phyloP scores from a whole-genome alignment of 2,888 invertebrate species.

The Pheosia tremula region DNA sequence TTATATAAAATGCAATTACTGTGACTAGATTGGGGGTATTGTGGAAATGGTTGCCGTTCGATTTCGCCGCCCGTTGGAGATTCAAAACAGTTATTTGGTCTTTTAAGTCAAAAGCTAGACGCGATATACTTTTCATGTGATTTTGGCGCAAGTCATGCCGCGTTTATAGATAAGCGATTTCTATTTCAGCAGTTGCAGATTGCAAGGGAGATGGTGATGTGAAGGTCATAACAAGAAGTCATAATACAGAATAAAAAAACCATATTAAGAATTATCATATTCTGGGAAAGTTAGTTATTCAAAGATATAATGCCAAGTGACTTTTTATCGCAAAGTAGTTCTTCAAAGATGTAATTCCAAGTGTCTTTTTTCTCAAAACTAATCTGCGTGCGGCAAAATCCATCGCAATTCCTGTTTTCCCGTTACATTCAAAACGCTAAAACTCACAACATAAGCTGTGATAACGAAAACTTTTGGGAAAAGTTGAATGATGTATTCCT shows the following conservation, averaged over 20 bases:
- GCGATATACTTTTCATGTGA: neutral
- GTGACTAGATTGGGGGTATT: slow-evolving; percentile 31
- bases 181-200: too few relatives aligned
- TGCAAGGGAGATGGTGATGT: too few relatives aligned
- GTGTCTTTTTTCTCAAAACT: too few relatives aligned
- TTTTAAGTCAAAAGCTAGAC: neutral
- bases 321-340: too few relatives aligned
- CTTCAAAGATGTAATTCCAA: too few relatives aligned
- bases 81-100: neutral
- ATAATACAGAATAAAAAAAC: too few relatives aligned
- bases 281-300: too few relatives aligned
- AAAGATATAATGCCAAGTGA: too few relatives aligned
- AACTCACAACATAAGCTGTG: slow-evolving; percentile 18
- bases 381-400: neutral
- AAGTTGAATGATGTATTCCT: slow-evolving; percentile 13
- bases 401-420: neutral
- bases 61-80: slow-evolving; percentile 5
- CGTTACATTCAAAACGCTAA: neutral
- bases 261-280: too few relatives aligned
- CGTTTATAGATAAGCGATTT: too few relatives aligned
- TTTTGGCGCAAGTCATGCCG: too few relatives aligned
- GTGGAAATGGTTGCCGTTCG: slow-evolving; percentile 25
- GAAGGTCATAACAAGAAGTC: too few relatives aligned
- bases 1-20: slow-evolving; percentile 47
- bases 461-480: slow-evolving; percentile 10